Evolutionary conservation across 2,888 invertebrate genomes (phyloP), one percentile per base, ranked within the genome.

Genomic region (Liopterus haemorrhoidalis): DNA sequence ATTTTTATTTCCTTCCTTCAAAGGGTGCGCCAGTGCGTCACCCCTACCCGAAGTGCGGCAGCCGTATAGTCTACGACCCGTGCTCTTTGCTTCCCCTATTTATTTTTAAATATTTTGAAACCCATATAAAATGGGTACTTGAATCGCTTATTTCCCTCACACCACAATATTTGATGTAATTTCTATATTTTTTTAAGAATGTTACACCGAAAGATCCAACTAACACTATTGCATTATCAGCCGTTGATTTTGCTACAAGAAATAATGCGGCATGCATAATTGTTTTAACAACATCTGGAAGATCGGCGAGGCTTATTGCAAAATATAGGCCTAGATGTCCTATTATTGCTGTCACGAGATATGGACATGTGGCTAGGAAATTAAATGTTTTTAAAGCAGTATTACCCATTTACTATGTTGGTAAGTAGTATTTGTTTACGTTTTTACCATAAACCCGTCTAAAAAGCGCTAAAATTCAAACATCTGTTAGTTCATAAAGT

Each of bases 191-290:
- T 27, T n/a, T 5, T 5, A 9, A n/a, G 12, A 5, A 42, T 5
- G 21, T 47, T 4, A 38, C 45, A 3, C 55, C 56, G 1, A 48
- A 49, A 16, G 81, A 85, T 56, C 76, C 82, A 53, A 72, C 79
- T 1, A 81, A 82, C 37, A 79, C 82, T 0, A 71, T 84, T 4
- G 81, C 83, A 8, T 71, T 89, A 38, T 79, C 85, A 0, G 84
- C 82, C 5, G 84, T 85, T 0, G 74, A 85, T 49, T 81, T 85
- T 3, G 81, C 88, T 0, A 74, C 85, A 53, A 77, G 82, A 49
- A 73, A 75, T 37, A 73, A 74, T 58, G 78, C 81, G 2, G 70
- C 80, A 2, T 85, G 87, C 0, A 88, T 93, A 54, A 76, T 93
- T 54, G 81, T 87, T 38, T 71, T 88, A 39, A 89, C 91, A 6